Evolutionary conservation across 2,888 invertebrate genomes (phyloP).

Genomic region (Callimorpha dominula): DNA sequence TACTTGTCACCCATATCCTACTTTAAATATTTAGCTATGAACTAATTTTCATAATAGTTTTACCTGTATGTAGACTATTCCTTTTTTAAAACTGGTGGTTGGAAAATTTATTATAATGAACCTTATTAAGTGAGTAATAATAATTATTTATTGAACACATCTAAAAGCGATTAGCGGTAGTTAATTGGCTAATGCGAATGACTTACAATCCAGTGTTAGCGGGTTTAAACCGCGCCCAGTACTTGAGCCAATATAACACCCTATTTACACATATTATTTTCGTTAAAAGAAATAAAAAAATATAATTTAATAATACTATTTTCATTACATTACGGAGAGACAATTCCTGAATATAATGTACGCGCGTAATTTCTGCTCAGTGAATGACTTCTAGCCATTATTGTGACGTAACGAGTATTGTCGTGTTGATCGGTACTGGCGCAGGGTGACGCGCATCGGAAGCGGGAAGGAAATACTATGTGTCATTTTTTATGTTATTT

Average conservation of each 20-base stretch:
- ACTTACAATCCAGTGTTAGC: no score
- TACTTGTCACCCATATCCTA: not conserved
- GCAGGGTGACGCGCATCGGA: constrained; percentile 35
- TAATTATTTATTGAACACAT: no score
- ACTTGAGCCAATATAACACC: not conserved
- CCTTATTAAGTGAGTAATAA: no score
- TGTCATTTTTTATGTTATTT: constrained; percentile 13
- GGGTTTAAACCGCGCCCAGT: no score
- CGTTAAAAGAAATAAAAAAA: not conserved
- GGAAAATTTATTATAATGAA: no score
- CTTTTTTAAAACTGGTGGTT: not conserved
- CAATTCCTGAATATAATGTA: not conserved
- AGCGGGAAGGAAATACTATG: constrained; percentile 32
- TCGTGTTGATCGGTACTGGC: constrained; percentile 30
- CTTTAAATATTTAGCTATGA: not conserved
- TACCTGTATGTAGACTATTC: not conserved
- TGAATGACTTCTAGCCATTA: constrained; percentile 29
- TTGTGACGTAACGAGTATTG: constrained; percentile 44
- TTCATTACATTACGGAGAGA: not conserved
- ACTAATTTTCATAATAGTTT: not conserved
- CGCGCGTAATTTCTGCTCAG: not conserved
- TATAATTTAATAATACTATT: not conserved
- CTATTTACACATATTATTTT: not conserved
- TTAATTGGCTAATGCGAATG: no score
- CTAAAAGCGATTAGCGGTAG: no score